Evolutionary conservation across 1,140 invertebrate species (phyloP), one percentile per base, ranked within the genome.

Genomic region (Zophobas atratus): DNA sequence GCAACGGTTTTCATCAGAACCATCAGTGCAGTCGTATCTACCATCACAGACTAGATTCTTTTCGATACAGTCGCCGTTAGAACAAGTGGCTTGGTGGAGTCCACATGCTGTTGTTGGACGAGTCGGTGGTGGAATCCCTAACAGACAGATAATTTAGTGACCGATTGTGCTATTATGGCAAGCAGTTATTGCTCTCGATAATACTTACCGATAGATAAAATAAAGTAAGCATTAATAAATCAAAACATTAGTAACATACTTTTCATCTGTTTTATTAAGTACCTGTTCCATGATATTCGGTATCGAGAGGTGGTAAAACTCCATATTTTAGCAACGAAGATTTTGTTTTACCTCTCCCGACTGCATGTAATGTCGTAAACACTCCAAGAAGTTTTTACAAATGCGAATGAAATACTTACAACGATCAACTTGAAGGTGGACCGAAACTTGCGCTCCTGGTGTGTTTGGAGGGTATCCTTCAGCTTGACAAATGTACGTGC

Each of bases 1-100:
- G 89, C 97, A 98, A 84, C 93, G 90, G 81, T 92, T 90, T 89
- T 99, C 97, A 87, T 98, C 97, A 1, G 95, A 97, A 20, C 92
- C 91, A 86, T 98, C 97, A 6, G 89, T 88, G 84, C 97, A 99
- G 84, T 97, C 94, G 3, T 87, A 88, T 57, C 90, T 90, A 4
- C 94, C 93, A 85, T 99, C 93, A 85, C 97, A 99, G 34, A 98
- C 92, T 72, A 90, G 89, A 1, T 89, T 86, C 84, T 94, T 95
- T 0, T 92, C 89, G 79, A 99, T 97, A 85, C 98, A 99, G 77
- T 97, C 91, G 48, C 96, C 95, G 85, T 96, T 98, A 46, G 91
- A 91, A 84, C 98, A 99, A 0, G 95, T 97, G 0, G 97, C 96
- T 88, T 99, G 92, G 79, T 95, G 89, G 20, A 90, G 86, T 73